These are phyloP conservation scores for Nothocercus nigrocapillus DNA, from an alignment of 2,113 vertebrate species.

Conservation along the genomic window DNA sequence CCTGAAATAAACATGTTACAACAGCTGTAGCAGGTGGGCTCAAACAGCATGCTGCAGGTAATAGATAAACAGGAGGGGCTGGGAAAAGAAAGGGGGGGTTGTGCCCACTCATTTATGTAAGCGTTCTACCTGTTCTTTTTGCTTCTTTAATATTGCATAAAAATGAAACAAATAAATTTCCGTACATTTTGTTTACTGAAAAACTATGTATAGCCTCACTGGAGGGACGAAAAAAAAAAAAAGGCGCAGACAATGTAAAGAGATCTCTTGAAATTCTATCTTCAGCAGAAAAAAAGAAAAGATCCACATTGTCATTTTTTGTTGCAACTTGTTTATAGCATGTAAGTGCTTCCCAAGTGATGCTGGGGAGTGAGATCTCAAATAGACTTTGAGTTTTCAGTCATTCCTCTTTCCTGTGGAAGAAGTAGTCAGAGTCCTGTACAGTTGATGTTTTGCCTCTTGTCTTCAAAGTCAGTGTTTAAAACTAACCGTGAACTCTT, in stretches of 20 bases:
- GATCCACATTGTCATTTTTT: neutral
- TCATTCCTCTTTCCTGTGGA: neutral
- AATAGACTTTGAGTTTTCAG: neutral
- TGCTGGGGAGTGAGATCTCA: neutral
- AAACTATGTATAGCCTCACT: neutral
- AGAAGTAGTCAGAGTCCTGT: neutral
- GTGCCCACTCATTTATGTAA: neutral
- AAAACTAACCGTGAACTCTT: neutral
- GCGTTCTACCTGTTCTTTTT: neutral
- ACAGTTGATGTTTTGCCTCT: neutral
- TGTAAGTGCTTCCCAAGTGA: neutral
- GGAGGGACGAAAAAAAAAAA: neutral
- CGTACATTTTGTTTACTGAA: neutral
- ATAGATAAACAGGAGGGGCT: neutral
- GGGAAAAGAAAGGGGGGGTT: neutral
- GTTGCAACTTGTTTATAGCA: neutral
- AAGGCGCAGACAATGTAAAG: neutral
- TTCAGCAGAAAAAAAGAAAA: neutral
- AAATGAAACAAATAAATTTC: no score
- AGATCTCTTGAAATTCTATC: neutral
- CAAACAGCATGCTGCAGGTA: neutral
- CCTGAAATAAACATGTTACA: neutral
- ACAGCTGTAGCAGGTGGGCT: neutral
- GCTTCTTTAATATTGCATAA: neutral
- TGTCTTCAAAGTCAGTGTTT: neutral